Conservation (phyloP, 2,888 invertebrate species). For the Dasypolia templi region DNA sequence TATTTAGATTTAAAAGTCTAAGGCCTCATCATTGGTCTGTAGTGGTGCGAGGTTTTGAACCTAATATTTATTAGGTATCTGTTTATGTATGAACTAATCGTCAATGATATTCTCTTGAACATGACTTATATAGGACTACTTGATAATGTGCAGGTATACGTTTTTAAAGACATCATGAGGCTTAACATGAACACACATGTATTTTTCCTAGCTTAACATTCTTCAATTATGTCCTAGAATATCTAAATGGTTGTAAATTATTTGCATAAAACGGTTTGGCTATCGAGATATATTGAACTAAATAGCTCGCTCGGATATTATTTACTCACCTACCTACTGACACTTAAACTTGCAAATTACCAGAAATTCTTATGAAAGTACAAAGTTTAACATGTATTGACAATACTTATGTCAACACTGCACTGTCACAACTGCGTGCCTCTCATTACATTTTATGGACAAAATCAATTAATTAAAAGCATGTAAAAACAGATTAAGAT, state of each 20-base stretch:
- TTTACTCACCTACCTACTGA: background rate
- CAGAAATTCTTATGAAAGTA: background rate
- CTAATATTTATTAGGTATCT: background rate
- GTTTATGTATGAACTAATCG: background rate
- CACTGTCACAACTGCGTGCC: background rate
- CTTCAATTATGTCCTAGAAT: background rate
- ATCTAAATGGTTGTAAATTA: background rate
- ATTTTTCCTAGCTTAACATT: background rate
- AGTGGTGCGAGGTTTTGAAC: conserved; percentile 4
- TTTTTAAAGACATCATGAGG: background rate
- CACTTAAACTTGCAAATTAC: background rate
- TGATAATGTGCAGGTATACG: no score
- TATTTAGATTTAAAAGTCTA: conserved; percentile 1
- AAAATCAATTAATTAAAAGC: conserved; percentile 26
- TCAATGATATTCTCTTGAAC: conserved; percentile 3
- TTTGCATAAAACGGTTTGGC: background rate
- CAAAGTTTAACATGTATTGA: background rate
- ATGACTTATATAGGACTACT: background rate
- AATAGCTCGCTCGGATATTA: background rate
- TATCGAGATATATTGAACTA: background rate
- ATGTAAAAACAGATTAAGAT: conserved; percentile 30
- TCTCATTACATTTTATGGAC: conserved; percentile 23
- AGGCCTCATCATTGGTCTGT: conserved; percentile 21
- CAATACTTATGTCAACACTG: background rate
- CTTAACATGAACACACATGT: background rate